Percentiles rank a stretch among this genome's conserved stretches.
Evolutionary conservation across 1,140 invertebrate genomes (phyloP).

Genomic region (Acyrthosiphon pisum): DNA sequence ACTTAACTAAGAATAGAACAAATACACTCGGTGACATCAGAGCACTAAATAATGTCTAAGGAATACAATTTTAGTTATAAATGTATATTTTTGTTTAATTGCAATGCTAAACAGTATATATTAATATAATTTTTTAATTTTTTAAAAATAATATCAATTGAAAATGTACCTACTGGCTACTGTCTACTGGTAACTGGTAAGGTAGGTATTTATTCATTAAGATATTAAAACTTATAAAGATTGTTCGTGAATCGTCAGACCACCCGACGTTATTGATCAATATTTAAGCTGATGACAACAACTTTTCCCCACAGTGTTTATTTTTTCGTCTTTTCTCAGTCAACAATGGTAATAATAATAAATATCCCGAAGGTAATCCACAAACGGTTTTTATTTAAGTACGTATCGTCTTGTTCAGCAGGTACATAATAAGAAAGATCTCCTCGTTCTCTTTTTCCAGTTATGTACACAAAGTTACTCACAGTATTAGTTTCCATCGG

Average conservation of each 20-base stretch:
- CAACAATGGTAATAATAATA: conserved; percentile 52
- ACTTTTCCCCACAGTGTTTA: conserved; percentile 8
- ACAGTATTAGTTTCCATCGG: conserved; percentile 23
- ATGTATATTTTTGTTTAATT: not conserved
- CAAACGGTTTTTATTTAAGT: conserved; percentile 24
- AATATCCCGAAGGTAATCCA: conserved; percentile 40
- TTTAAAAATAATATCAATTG: not conserved
- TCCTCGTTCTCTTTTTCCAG: not conserved
- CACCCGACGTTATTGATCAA: not conserved
- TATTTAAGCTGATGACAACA: conserved; percentile 27
- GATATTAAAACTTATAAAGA: not conserved
- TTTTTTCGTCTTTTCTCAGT: conserved; percentile 14
- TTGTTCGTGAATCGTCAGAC: not conserved
- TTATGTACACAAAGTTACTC: conserved; percentile 33
- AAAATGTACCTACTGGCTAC: not conserved
- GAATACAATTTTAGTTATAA: not conserved
- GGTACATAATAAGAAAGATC: conserved; percentile 10
- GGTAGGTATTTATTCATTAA: not conserved
- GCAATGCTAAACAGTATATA: not conserved
- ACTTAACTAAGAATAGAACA: not conserved
- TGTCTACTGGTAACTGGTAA: not conserved
- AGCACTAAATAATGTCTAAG: not conserved
- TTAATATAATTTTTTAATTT: not conserved
- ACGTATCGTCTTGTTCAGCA: conserved; percentile 33
- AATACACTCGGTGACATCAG: no score